Evolutionary conservation across 2,888 invertebrate genomes (phyloP), one percentile per base, ranked within the genome.

Genomic region (Chironomus riparius): DNA sequence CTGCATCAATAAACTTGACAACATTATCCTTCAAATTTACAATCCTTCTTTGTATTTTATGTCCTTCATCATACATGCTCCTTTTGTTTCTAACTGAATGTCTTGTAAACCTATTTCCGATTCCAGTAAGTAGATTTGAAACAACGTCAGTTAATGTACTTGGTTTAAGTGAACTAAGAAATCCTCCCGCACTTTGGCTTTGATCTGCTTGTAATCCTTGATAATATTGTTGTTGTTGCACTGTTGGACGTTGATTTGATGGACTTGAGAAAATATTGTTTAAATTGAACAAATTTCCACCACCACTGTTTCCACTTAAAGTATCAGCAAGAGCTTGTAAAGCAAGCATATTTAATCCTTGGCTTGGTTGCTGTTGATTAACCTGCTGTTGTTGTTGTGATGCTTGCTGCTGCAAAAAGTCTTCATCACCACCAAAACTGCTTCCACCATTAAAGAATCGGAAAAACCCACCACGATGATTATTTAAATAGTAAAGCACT

Each of bases 381-480:
- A 69, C 28, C 13, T 77, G 77, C 61, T 71, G 72, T 61, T 77
- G 38, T 38, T 76, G 76, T 21, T 77, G 68, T 15, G n/a, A 47
- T 38, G 72, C 61, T 61, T 77, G 77, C 61, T 68, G 72, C 48
- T 77, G 22, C 12, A 50, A 56, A 69, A 48, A 5, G 18, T 77
- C 77, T 4, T 78, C 78, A 7, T 18, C 56, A 4, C 18, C 65
- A 50, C 79, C 78, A 65, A 80, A 85, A 77, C 83, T 82, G 74
- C 86, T 86, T 62, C 86, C 80, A 48, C 86, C 86, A 78, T 87
- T 89, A 81, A 93, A 93, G 81, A 91, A 92, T 77, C 91, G 86
- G 81, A 93, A 94, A 83, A 94, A 92, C 1, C 94, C 94, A 61
- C 94, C 94, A 76, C 93, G 92, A 81, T 94, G 90, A 82, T 93